Evolutionary conservation across 2,888 invertebrate genomes (phyloP), one percentile per base, ranked within the genome.

Genomic region (Perdita meconis): DNA sequence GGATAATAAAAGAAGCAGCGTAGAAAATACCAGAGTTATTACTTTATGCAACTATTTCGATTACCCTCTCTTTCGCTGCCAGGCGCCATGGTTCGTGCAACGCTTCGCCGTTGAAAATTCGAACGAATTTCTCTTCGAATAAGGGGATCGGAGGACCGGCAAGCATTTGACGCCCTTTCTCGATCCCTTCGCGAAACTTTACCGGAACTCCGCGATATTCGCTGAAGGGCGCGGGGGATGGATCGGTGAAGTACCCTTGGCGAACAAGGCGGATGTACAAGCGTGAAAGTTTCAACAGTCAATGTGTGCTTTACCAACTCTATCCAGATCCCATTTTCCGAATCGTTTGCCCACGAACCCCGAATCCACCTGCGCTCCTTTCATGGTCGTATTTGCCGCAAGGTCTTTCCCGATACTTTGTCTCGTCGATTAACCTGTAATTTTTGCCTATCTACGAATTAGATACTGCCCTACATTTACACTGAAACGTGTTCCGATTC

Each of bases 91-190:
- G 59, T 19, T 86, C 84, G 4, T 79, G 56, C 19, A 88, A 77
- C 10, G 87, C 89, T 82, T 93, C 94, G 0, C 93, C 93, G 22
- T 86, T 85, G 81, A 93, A 94, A 40, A 94, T 78, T 60, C 94
- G 87, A 75, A 89, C 91, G 78, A 93, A 93, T 74, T 91, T 87
- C 30, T 89, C 83, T 3, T 93, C 93, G 80, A 94, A 94, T 70
- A 94, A 93, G 68, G 92, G 91, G 55, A 64, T 59, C 4, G 64
- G n/a, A 13, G 69, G 80, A 0, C 85, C 86, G 0, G 83, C 24
- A 2, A 78, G 66, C 57, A 91, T 71, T 79, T 88, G 88, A 47
- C 78, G 81, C 2, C 85, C 86, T 57, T 84, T 86, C 2, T 24
- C 47, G 4, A 76, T 24, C 47, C 74, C 73, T 4, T 82, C 73